Percentiles rank a stretch among this genome's conserved stretches.
Conservation (phyloP, 1,140 invertebrate genomes). For the Hyposmocoma kahamanoa region DNA sequence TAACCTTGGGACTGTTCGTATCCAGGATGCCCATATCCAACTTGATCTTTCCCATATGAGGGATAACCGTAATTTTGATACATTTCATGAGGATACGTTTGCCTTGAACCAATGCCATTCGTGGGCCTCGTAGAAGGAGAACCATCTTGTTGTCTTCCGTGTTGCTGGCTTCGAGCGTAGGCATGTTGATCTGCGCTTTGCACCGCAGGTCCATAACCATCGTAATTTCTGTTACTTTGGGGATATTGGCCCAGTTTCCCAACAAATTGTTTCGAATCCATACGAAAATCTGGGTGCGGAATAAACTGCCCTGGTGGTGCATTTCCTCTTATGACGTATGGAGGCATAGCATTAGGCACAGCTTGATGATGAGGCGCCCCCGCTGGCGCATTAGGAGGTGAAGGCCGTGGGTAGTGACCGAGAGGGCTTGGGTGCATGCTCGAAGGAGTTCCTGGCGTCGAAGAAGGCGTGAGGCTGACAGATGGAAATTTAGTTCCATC, state of each 20-base stretch:
- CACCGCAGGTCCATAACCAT: conserved; percentile 38
- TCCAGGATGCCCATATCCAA: conserved; percentile 56
- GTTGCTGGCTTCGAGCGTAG: conserved; percentile 46
- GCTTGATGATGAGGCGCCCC: conserved; percentile 72
- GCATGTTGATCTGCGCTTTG: conserved; percentile 46
- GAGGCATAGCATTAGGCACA: conserved; percentile 73
- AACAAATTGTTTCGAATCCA: conserved; percentile 66
- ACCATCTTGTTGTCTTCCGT: conserved; percentile 42
- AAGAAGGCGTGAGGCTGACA: conserved; percentile 78
- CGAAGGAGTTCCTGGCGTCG: conserved; percentile 78
- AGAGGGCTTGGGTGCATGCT: conserved; percentile 74
- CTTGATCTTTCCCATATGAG: conserved; percentile 64
- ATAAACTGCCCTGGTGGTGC: conserved; percentile 61
- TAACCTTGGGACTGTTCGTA: conserved; percentile 66
- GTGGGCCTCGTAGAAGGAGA: conserved; percentile 40
- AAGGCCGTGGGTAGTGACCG: conserved; percentile 76
- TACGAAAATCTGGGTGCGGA: conserved; percentile 61
- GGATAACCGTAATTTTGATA: conserved; percentile 73
- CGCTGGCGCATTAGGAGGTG: conserved; percentile 75
- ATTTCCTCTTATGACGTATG: conserved; percentile 73
- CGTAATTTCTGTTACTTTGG: conserved; percentile 53
- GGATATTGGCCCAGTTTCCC: conserved; percentile 67
- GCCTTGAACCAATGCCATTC: conserved; percentile 45
- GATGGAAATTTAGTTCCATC: conserved; percentile 71
- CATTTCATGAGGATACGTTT: conserved; percentile 70